Base-by-base conservation (phyloP, 2,113 vertebrate genomes). In the Heterochromis multidens region DNA sequence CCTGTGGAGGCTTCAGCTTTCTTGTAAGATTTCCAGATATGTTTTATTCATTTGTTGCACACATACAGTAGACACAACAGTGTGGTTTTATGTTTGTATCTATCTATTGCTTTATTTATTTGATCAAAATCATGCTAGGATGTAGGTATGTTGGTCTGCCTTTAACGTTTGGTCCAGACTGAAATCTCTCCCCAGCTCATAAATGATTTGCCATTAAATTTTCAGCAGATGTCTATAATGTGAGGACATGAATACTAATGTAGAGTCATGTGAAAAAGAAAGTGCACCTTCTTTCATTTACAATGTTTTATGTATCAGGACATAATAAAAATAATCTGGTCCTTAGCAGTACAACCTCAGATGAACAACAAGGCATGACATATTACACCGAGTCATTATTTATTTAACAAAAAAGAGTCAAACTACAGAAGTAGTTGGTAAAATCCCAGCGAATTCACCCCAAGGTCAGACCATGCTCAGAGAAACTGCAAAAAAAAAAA, bases 1-100 rank as follows among this genome's bases (percentile, higher is more conserved):
- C 74, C 80, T 0, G 21, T 52, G 2, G 91, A 94, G 19, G 79
- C 80, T 1, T 33, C 84, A 2, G 70, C 79, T 58, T 87, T 87
- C 58, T 17, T 91, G 95, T 95, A 87, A 94, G 94, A 76, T 11
- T 4, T 49, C 11, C 54, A 72, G 5, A 37, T 27, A 43, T 19
- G 10, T 72, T 46, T 81, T 61, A 8, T 31, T 19, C 31, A 59
- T 70, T 77, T 1, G 16, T 49, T 46, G 9, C 58, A 62, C 59
- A 11, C 33, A 0, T 3, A 62, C 11, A 59, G 6, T 21, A 11
- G 6, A 0, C 43, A 33, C 13, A 17, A 33, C 19, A 57, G 40
- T 65, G 35, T 13, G 33, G 21, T 72, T 72, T 21, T 21, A 46
- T 25, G 19, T 62, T 80, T 49, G 40, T n/a, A 2, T 63, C n/a